Conservation (phyloP, 2,888 invertebrate genomes). For the Uropetala carovei region DNA sequence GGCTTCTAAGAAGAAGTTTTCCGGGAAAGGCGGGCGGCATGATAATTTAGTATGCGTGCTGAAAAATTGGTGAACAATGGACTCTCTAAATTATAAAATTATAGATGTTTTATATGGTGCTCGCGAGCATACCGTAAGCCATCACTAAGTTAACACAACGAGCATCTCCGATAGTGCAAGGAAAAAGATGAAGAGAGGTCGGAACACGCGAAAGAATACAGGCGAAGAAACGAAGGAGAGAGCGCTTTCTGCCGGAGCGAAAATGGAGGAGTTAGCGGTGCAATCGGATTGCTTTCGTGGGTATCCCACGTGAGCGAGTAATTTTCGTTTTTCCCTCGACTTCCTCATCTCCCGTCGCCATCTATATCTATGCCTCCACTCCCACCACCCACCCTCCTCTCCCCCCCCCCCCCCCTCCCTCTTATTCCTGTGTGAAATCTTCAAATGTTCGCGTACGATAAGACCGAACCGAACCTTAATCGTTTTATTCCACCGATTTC, state of each 20-base stretch:
- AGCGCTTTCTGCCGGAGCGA: neutral
- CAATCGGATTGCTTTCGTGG: neutral
- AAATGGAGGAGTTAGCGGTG: neutral
- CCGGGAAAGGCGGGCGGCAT: too few species aligned
- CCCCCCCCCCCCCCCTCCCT: neutral
- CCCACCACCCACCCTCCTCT: neutral
- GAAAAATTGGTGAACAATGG: too few species aligned
- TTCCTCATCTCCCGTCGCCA: neutral
- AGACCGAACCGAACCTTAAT: constrained; percentile 18
- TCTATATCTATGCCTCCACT: neutral
- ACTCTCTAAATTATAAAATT: too few species aligned
- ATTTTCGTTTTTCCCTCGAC: neutral
- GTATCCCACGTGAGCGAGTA: constrained; percentile 27
- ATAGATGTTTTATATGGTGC: too few species aligned
- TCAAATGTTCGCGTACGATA: constrained; percentile 33
- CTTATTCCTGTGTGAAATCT: constrained; percentile 43
- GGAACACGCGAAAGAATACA: too few species aligned
- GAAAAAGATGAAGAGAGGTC: too few species aligned
- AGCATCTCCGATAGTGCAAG: too few species aligned
- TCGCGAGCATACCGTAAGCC: too few species aligned
- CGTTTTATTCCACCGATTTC: neutral
- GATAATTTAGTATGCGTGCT: too few species aligned
- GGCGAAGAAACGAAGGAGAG: too few species aligned
- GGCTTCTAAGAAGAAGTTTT: too few species aligned
- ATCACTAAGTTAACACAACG: too few species aligned